A percentile compares a stretch with the other conserved stretches of the same genome.
These are phyloP conservation scores for Masticophis lateralis DNA, from an alignment of 2,797 vertebrate species.

Conservation along the genomic window DNA sequence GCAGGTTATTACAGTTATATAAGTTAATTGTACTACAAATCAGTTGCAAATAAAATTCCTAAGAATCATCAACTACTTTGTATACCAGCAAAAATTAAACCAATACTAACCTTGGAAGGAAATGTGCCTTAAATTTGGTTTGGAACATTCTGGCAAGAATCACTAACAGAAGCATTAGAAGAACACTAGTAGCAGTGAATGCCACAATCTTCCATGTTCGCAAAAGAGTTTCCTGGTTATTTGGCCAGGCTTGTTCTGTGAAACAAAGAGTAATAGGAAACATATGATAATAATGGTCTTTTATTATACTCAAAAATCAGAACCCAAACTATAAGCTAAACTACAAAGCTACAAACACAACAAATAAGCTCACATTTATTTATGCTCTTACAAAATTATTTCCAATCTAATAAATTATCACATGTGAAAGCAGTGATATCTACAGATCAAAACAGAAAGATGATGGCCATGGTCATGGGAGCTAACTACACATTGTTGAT, in stretches of 20 bases:
- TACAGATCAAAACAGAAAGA: neutral
- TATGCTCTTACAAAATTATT: neutral
- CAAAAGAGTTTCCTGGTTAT: slow-evolving; percentile 79
- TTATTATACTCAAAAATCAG: neutral
- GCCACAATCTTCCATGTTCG: slow-evolving; percentile 87
- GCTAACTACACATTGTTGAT: neutral
- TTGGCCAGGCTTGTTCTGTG: slow-evolving; percentile 80
- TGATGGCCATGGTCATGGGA: neutral
- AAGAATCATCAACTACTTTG: neutral
- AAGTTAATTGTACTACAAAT: neutral
- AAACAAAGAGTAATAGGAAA: slow-evolving; percentile 36
- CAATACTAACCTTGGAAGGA: slow-evolving; percentile 74
- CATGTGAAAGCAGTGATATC: neutral
- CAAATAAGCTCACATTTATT: neutral
- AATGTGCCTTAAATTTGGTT: slow-evolving; percentile 83
- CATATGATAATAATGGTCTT: neutral
- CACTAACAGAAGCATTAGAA: slow-evolving; percentile 81
- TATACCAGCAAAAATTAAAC: neutral
- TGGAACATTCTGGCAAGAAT: slow-evolving; percentile 83
- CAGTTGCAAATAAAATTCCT: neutral
- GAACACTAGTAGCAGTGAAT: slow-evolving; percentile 82
- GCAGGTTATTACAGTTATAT: neutral
- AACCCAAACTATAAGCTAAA: neutral
- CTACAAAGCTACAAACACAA: neutral
- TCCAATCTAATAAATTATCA: neutral